These are phyloP conservation scores for Drosophila mulleri DNA, from an alignment of 2,888 invertebrate species.

Conservation along the genomic window DNA sequence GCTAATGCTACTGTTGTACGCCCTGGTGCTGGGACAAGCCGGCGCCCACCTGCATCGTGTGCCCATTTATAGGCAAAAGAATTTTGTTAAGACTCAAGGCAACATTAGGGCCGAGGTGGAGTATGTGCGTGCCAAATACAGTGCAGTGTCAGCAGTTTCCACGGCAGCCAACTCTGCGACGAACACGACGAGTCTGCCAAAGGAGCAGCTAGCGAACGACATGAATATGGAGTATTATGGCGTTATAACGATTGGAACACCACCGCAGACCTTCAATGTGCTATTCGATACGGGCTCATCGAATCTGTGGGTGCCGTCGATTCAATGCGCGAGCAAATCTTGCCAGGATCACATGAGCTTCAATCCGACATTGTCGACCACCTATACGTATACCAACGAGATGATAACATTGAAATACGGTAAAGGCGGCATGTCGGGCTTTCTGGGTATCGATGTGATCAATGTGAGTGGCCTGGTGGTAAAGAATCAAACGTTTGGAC, in stretches of 20 bases:
- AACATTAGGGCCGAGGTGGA: constrained; percentile 47
- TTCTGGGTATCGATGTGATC: constrained; percentile 86
- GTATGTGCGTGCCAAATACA: constrained; percentile 57
- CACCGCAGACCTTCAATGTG: constrained; percentile 95
- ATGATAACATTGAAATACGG: constrained; percentile 96
- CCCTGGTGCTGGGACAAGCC: constrained; percentile 13
- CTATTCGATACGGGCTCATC: constrained; percentile 92
- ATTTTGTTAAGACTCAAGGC: constrained; percentile 37
- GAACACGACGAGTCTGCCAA: not conserved
- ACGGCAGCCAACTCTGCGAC: not conserved
- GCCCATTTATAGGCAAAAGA: constrained; percentile 34
- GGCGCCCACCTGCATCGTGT: constrained; percentile 31
- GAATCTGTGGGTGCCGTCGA: constrained; percentile 89
- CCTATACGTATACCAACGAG: constrained; percentile 94
- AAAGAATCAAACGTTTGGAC: constrained; percentile 94
- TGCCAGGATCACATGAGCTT: constrained; percentile 97
- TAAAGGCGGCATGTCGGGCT: constrained; percentile 84
- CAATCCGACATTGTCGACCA: constrained; percentile 91
- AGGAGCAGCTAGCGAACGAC: constrained; percentile 55
- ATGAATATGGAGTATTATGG: constrained; percentile 65
- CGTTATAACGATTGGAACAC: constrained; percentile 93
- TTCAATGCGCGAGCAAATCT: constrained; percentile 87
- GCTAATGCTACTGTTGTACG: constrained; percentile 18
- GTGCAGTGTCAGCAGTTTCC: not conserved
- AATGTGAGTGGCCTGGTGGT: constrained; percentile 89